These are phyloP conservation scores for Oreotragus oreotragus DNA, from an alignment of 2,113 vertebrate genomes.

Conservation along the genomic window DNA sequence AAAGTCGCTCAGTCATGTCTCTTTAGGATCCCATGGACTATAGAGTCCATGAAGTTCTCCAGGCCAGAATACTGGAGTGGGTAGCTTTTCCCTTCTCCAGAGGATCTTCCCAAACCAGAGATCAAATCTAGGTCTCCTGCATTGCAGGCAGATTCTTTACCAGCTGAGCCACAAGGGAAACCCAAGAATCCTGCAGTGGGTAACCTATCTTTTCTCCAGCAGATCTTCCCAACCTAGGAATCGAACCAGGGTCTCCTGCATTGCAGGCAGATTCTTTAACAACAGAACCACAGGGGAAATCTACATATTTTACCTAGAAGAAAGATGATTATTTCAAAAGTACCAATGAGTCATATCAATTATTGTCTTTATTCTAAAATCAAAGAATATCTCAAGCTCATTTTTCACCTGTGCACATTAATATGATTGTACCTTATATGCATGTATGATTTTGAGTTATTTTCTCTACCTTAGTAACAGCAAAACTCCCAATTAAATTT, in stretches of 20 bases:
- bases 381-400: background rate
- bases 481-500: background rate
- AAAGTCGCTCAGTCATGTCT: accelerated
- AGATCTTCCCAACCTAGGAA: background rate
- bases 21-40: background rate
- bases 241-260: background rate
- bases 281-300: background rate
- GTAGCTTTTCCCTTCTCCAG: background rate
- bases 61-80: background rate
- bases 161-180: background rate
- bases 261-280: background rate
- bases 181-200: background rate
- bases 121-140: background rate
- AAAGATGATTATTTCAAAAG: background rate
- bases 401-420: background rate
- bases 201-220: background rate
- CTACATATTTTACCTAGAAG: background rate
- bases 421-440: background rate
- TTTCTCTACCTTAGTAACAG: background rate
- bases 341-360: background rate
- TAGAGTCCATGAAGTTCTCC: background rate
- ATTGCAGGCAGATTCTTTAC: background rate
- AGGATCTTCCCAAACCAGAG: background rate
- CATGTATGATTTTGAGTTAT: background rate
- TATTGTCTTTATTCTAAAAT: background rate